phyloP scores from a whole-genome alignment of 2,113 vertebrate genomes.

The Eubucco bourcierii region DNA sequence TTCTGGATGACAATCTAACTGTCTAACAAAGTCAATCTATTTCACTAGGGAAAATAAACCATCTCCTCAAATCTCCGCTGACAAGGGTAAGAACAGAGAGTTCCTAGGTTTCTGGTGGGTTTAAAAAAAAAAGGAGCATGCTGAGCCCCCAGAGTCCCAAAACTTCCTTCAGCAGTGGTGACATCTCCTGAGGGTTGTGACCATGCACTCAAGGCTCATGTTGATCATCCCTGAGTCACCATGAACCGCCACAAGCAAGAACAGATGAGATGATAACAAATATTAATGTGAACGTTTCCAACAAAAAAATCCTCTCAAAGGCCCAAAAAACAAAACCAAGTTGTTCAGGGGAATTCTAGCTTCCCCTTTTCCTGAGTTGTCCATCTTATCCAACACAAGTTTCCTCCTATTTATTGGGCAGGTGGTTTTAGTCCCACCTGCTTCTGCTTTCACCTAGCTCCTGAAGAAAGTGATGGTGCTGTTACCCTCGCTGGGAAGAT shows the following conservation, averaged over 20 bases:
- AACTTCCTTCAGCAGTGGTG: neutral
- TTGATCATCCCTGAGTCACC: neutral
- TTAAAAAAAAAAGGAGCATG: neutral
- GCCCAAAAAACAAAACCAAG: neutral
- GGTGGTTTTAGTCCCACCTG: neutral
- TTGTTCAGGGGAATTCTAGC: neutral
- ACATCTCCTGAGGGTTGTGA: neutral
- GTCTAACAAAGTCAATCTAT: neutral
- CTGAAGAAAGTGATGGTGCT: neutral
- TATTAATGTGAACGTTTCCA: rapidly evolving
- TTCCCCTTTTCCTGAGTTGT: neutral
- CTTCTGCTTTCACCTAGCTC: neutral
- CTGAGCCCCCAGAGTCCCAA: neutral
- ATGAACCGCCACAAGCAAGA: neutral
- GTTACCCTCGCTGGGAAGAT: neutral
- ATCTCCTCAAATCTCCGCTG: neutral
- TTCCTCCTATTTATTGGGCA: neutral
- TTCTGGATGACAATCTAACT: constrained; percentile 22
- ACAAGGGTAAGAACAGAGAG: neutral
- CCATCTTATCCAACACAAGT: neutral
- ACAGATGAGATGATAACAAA: neutral
- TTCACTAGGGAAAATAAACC: neutral
- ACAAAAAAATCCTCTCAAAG: neutral
- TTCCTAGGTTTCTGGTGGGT: neutral
- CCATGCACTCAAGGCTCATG: rapidly evolving